phyloP scores from a whole-genome alignment of 2,888 invertebrate species.

The Gastracanthus pulcherrimus region DNA sequence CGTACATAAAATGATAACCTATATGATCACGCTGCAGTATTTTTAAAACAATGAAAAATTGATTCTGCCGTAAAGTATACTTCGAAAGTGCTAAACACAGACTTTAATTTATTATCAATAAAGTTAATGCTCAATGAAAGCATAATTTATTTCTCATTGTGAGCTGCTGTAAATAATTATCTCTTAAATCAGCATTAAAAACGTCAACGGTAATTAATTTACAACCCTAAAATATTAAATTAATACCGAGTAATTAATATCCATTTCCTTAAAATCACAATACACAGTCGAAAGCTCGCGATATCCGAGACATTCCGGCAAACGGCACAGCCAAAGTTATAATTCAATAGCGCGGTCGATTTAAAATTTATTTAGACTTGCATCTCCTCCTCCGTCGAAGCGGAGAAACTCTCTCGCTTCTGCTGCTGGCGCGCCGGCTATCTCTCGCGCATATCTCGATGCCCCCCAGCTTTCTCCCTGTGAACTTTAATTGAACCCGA shows the following conservation, averaged over 20 bases:
- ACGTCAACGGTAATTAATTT: too few species aligned
- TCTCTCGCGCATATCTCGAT: constrained; percentile 7
- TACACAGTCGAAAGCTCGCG: too few species aligned
- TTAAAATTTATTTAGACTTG: too few species aligned
- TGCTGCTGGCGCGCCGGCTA: neutral
- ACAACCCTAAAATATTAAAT: too few species aligned
- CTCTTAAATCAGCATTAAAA: neutral
- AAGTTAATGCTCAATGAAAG: neutral
- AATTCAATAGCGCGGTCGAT: too few species aligned
- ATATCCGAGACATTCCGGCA: too few species aligned
- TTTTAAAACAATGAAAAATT: neutral
- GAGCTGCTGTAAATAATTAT: neutral
- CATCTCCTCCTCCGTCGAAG: neutral
- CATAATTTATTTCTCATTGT: neutral
- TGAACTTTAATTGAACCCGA: constrained; percentile 33
- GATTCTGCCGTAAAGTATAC: neutral
- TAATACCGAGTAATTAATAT: too few species aligned
- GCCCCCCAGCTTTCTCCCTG: neutral
- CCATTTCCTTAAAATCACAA: too few species aligned
- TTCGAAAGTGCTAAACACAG: neutral
- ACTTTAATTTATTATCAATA: neutral
- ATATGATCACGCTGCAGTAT: neutral
- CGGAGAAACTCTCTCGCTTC: constrained; percentile 7
- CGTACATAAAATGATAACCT: neutral
- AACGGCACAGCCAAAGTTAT: too few species aligned